A percentile compares a stretch with the other conserved stretches of the same genome.
phyloP scores from a whole-genome alignment of 2,888 invertebrate species.

The Apamea crenata region DNA sequence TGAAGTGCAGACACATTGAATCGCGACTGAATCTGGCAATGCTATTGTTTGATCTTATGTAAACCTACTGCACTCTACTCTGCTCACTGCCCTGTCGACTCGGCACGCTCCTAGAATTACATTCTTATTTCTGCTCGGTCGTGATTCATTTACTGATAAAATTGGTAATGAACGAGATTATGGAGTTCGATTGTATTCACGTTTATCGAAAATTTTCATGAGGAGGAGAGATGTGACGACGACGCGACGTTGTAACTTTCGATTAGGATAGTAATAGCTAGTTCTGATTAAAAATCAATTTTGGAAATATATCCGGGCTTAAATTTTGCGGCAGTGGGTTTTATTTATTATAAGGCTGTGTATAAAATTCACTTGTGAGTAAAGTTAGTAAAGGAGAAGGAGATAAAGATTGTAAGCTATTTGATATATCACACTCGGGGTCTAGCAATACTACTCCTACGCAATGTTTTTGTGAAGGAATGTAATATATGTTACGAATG shows the following conservation, averaged over 20 bases:
- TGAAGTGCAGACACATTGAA: conserved; percentile 27
- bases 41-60: conserved; percentile 68
- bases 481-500: conserved; percentile 79
- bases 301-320: conserved; percentile 75
- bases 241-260: conserved; percentile 70
- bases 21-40: conserved; percentile 34
- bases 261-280: conserved; percentile 78
- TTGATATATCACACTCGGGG: conserved; percentile 69
- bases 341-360: conserved; percentile 87
- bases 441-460: conserved; percentile 77
- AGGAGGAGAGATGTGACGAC: conserved; percentile 50
- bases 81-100: conserved; percentile 76
- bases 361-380: conserved; percentile 83
- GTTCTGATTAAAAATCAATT: conserved; percentile 74
- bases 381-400: conserved; percentile 78
- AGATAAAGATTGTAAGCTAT: conserved; percentile 80
- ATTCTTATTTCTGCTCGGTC: conserved; percentile 57
- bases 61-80: conserved; percentile 70
- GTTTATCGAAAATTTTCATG: conserved; percentile 46
- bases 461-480: conserved; percentile 75
- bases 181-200: conserved; percentile 58
- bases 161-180: conserved; percentile 65
- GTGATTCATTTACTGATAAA: conserved; percentile 67
- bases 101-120: conserved; percentile 69
- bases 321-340: conserved; percentile 84